A percentile compares a stretch with the other conserved stretches of the same genome.
Evolutionary conservation across 2,888 invertebrate genomes (phyloP).

Genomic region (Steinernema hermaphroditum): DNA sequence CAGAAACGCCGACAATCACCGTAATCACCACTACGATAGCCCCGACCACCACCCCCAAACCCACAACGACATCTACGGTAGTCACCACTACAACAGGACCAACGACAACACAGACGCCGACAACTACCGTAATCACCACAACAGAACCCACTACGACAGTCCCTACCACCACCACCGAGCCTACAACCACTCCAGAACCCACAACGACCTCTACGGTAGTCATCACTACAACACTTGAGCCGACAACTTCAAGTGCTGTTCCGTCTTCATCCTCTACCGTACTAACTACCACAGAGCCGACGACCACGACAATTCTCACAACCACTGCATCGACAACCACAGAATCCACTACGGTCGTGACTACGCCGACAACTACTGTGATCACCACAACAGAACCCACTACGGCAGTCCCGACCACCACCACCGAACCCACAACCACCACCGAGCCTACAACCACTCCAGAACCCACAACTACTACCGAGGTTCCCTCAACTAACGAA

Average conservation of each 20-base stretch:
- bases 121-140: no score
- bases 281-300: no score
- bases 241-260: not conserved
- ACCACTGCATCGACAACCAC: not conserved
- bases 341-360: no score
- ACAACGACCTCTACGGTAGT: not conserved
- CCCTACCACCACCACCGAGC: not conserved
- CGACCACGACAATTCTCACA: not conserved
- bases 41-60: not conserved
- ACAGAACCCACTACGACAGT: not conserved
- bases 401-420: no score
- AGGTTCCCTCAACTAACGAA: not conserved
- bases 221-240: not conserved
- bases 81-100: not conserved
- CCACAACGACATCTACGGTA: not conserved
- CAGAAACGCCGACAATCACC: not conserved
- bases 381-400: no score
- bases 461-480: not conserved
- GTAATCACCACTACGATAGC: not conserved
- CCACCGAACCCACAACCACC: not conserved
- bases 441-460: not conserved
- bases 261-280: no score
- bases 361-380: no score
- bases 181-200: not conserved
- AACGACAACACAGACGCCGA: not conserved